Percentiles rank a stretch among this genome's conserved stretches.
Conservation (phyloP, 2,113 vertebrate species). For the Cisticola juncidis region DNA sequence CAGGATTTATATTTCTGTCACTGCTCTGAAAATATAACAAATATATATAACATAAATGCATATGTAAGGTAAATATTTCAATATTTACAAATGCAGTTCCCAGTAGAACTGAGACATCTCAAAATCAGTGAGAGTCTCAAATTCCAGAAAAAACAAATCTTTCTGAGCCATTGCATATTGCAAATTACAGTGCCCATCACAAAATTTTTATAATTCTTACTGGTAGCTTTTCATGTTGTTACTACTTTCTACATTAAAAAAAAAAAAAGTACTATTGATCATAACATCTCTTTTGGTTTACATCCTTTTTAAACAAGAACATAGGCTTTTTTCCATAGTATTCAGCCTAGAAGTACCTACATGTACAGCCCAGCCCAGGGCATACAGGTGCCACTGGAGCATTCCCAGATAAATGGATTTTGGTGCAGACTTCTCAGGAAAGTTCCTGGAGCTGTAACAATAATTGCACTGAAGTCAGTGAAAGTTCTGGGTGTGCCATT, state of each 20-base stretch:
- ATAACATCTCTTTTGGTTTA: neutral
- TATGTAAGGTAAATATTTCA: neutral
- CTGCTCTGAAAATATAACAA: neutral
- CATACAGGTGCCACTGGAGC: neutral
- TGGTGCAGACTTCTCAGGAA: neutral
- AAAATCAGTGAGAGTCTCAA: neutral
- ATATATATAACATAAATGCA: neutral
- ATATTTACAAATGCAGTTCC: neutral
- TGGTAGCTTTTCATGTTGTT: neutral
- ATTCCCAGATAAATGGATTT: neutral
- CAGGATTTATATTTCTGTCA: neutral
- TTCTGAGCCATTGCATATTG: neutral
- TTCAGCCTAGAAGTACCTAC: neutral
- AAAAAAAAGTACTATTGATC: neutral
- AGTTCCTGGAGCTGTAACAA: neutral
- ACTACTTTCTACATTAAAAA: neutral
- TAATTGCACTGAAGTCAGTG: neutral
- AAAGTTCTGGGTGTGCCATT: neutral
- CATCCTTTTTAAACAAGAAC: neutral
- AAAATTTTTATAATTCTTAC: neutral
- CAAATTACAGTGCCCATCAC: neutral
- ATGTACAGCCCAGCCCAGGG: neutral
- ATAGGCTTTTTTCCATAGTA: neutral
- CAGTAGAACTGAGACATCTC: neutral
- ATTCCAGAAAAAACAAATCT: neutral